Conservation (phyloP, 2,113 vertebrate species). For the Hippocampus mohnikei region DNA sequence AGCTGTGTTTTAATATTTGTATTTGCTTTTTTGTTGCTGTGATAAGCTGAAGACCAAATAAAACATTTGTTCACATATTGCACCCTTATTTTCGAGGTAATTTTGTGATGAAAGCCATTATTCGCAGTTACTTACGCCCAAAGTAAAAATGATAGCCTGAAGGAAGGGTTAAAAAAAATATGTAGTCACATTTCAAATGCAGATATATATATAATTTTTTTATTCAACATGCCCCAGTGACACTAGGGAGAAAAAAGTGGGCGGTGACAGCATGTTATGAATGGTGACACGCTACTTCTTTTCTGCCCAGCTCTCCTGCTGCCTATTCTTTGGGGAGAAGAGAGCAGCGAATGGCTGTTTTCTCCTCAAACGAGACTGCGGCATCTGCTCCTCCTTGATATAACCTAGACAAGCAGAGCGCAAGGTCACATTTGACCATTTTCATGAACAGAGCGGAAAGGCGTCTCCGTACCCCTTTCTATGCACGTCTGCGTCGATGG, state of each 20-base stretch:
- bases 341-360: slow-evolving; percentile 82
- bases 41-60: slow-evolving; percentile 28
- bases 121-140: not conserved
- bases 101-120: not conserved
- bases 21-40: not conserved
- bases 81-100: not conserved
- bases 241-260: too few relatives aligned
- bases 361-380: slow-evolving; percentile 80
- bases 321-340: slow-evolving; percentile 84
- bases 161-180: too few relatives aligned
- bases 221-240: not conserved
- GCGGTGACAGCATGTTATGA: too few relatives aligned
- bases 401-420: slow-evolving; percentile 76
- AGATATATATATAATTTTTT: not conserved
- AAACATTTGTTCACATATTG: not conserved
- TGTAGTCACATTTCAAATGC: not conserved
- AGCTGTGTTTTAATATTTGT: slow-evolving; percentile 28
- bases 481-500: slow-evolving; percentile 93
- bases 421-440: not conserved
- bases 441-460: not conserved
- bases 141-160: not conserved
- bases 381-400: slow-evolving; percentile 84
- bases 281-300: not conserved
- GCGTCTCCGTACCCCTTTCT: slow-evolving; percentile 79
- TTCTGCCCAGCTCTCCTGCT: slow-evolving; percentile 70